Evolutionary conservation across 92 coral and sea anemone genomes (phyloP), one percentile per base, ranked within the genome.

Genomic region (Siderastrea radians): DNA sequence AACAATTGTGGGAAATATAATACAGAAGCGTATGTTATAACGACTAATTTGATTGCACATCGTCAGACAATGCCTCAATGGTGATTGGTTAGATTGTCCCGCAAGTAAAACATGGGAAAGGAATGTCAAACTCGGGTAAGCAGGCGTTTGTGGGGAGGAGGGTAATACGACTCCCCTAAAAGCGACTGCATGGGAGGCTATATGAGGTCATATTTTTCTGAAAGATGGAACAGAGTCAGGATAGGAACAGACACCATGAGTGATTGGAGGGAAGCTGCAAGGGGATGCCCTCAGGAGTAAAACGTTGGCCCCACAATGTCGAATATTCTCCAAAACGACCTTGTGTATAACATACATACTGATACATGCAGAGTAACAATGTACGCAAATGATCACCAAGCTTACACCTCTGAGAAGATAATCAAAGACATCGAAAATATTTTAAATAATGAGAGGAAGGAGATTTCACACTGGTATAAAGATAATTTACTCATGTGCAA

Each of bases 251-350:
- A 69, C 43, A 26, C 57, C 49, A 69, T 59, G 73, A 79, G 84
- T 62, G 71, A 79, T 53, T 79, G 74, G 38, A 3, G 68, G 49
- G 14, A 61, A 47, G 38, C 72, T 7, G 52, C 15, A 80, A 80
- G 74, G 72, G 85, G 75, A 8, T 80, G 85, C 59, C 85, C 57
- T 57, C 77, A 80, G 45, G 85, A 58, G 69, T 80, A 77, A 61
- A 51, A 65, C 51, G 51, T 78, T 78, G 71, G 83, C 26, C 83
- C 83, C 10, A 3, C 53, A 47, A 78, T 57, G 49, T 78, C 72
- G 83, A 78, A 78, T 58, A 78, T 57, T 61, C 53, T 78, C 67
- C 74, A 79, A 79, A 79, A 79, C 51, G 73, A 79, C 71, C 8
- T 65, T 65, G 19, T 65, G 43, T 59, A 59, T 13, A 59, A 59